Evolutionary conservation across 2,888 invertebrate species (phyloP), one percentile per base, ranked within the genome.

Genomic region (Tachina fera): DNA sequence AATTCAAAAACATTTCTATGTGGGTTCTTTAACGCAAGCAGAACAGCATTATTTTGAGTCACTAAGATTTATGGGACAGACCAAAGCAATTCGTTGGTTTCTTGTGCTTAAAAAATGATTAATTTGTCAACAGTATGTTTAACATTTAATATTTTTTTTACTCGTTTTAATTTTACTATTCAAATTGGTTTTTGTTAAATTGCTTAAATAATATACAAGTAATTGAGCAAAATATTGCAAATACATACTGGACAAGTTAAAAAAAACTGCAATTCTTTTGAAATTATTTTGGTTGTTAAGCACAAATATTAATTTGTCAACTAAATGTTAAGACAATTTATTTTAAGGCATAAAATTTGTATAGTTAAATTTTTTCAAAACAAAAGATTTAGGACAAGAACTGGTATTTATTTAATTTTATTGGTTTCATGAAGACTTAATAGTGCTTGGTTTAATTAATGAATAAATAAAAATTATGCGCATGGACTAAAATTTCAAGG

Each of bases 51-150:
- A 65, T n/a, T 76, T 67, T 79, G 70, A 85, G 85, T 79, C 85
- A 75, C 76, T 83, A 81, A 82, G 82, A 83, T 86, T 86, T 86
- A 86, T 86, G n/a, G 71, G 78, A 49, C 70, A 76, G 70, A 76
- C 63, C 86, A 67, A 75, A 86, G 86, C 75, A 86, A 86, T 86
- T 86, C 83, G 86, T 75, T 83, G 56, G 71, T 63, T 81, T 70
- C 63, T 76, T 76, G 1, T 76, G 58, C 60, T 70, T 75, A 76
- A 83, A 31, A 79, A 82, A 70, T 72, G 86, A 86, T 86, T 83
- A 86, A 83, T 86, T 86, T 82, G 86, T 86, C 86, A 86, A 86
- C 82, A 75, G 79, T 76, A 71, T 77, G 77, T 72, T 77, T 14
- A 83, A 74, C 45, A 67, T 58, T 72, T 53, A 10, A 19, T 16